phyloP scores from a whole-genome alignment of 1,140 invertebrate species.

The Pogonomyrmex barbatus region DNA sequence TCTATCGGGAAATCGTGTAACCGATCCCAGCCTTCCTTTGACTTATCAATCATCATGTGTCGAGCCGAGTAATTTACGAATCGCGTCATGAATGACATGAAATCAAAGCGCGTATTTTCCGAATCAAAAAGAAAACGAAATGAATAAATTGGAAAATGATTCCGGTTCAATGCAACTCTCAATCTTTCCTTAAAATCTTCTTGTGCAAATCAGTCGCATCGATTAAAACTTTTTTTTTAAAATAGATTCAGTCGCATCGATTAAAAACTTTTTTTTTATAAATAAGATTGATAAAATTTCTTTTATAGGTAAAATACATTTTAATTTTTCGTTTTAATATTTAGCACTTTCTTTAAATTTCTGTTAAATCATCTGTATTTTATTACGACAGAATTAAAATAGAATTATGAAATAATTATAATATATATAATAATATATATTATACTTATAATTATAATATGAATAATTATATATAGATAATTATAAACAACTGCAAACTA shows the following conservation, averaged over 20 bases:
- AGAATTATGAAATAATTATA: neutral
- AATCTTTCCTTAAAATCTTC: neutral
- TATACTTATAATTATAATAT: no score
- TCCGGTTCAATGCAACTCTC: conserved; percentile 52
- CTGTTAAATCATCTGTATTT: neutral
- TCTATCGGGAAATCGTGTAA: conserved; percentile 54
- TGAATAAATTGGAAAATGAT: neutral
- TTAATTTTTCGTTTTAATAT: neutral
- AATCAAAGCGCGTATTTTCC: conserved; percentile 52
- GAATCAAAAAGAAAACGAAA: conserved; percentile 65
- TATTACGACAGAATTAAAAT: neutral
- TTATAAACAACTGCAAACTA: no score
- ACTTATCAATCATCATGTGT: conserved; percentile 21
- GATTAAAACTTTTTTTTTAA: neutral
- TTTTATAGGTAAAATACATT: neutral
- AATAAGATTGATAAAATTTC: neutral
- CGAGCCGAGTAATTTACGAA: conserved; percentile 36
- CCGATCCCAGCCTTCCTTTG: conserved; percentile 67
- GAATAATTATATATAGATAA: no score
- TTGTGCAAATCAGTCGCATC: neutral
- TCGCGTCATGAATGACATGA: conserved; percentile 59
- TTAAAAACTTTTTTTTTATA: neutral
- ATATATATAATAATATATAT: no score
- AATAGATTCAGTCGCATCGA: neutral
- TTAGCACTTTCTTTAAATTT: neutral